Percentiles rank a stretch among this genome's conserved stretches.
Conservation (phyloP, 2,113 vertebrate genomes). For the Cyphomyrus plagiostoma region DNA sequence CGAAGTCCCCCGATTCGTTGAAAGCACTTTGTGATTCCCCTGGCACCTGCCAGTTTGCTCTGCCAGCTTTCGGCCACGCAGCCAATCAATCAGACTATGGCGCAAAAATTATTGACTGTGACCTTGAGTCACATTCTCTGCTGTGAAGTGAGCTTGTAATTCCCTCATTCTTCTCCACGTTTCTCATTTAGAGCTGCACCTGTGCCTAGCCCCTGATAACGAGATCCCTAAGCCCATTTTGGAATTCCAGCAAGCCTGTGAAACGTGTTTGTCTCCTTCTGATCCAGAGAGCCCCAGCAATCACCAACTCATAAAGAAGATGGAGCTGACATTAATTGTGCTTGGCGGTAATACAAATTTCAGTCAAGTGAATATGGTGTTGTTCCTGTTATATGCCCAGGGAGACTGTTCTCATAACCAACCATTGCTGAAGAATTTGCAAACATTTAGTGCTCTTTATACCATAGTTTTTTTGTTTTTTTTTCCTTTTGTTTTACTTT, state of each 20-base stretch:
- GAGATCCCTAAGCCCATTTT: conserved; percentile 25
- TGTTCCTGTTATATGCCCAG: conserved; percentile 28
- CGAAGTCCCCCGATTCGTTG: conserved; percentile 52
- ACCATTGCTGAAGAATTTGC: conserved; percentile 28
- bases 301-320: background rate
- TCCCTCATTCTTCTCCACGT: conserved; percentile 37
- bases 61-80: conserved; percentile 59
- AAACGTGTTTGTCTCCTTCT: background rate
- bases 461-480: conserved; percentile 9
- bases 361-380: conserved; percentile 26
- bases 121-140: conserved; percentile 53
- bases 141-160: conserved; percentile 25
- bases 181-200: conserved; percentile 58
- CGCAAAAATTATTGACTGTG: conserved; percentile 44
- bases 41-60: conserved; percentile 58
- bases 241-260: conserved; percentile 28
- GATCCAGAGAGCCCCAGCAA: conserved; percentile 18
- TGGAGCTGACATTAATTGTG: conserved; percentile 6
- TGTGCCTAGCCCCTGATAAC: conserved; percentile 51
- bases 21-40: conserved; percentile 61
- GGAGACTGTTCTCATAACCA: conserved; percentile 23
- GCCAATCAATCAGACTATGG: conserved; percentile 57
- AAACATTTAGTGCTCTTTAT: conserved; percentile 28
- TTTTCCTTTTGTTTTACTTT: background rate
- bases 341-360: conserved; percentile 23